Base-by-base conservation (phyloP, 1,140 invertebrate genomes). In the Zaprionus ghesquierei region DNA sequence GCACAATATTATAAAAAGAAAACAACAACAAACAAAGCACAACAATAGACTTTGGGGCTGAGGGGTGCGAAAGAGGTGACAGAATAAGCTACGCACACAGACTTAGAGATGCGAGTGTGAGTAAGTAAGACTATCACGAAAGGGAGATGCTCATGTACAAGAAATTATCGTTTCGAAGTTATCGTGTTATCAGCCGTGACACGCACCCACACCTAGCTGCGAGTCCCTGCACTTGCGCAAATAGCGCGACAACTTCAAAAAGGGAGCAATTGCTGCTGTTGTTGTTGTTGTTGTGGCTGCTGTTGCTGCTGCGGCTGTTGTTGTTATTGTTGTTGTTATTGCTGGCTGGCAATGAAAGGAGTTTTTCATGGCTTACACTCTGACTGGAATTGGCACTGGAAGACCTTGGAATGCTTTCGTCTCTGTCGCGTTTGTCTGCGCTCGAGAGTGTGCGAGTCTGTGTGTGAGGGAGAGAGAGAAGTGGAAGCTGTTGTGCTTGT, bases 201-300 rank as follows among this genome's bases (percentile, higher is more conserved):
- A 54, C 49, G 55, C 35, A 35, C 64, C 12, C 69, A 68, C 29
- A 56, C 64, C 61, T 64, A 63, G 27, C 35, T 22, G 9, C 15
- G 69, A 77, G 82, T 82, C 75, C 79, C 61, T 87, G 84, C 84
- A 87, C 84, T 87, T 87, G 84, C 84, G 84, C 84, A 87, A 89
- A 84, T 82, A 87, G 75, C 69, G 65, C 66, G 59, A 66, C 69
- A 89, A 87, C 81, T 86, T 79, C 75, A 87, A 82, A 86, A 79
- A 77, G 78, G 79, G 59, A 77, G 79, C 79, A 78, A 55, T 69
- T 66, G 38, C 50, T 60, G 60, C 60, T 79, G 44, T 56, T 59
- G 44, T 75, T 69, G n/a, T 59, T 69, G 55, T 58, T 73, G 29
- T 23, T 51, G 9, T 38, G 62, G 50, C n/a, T 62, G 20, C 18